Evolutionary conservation across 2,888 invertebrate species (phyloP).

Genomic region (Spatulosminthurus flaviceps): DNA sequence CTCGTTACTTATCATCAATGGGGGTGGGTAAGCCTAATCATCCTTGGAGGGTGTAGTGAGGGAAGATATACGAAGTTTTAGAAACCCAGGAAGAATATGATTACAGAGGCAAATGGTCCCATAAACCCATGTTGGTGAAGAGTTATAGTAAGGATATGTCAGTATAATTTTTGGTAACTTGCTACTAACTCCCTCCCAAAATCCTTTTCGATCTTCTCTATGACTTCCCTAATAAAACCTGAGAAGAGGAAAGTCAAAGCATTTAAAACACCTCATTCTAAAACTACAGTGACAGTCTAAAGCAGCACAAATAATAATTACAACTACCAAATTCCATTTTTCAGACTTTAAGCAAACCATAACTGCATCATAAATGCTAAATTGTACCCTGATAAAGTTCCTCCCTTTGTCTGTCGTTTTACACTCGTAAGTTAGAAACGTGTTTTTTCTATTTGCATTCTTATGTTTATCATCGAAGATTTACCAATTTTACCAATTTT

Average conservation of each 20-base stretch:
- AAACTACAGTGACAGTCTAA: too few species aligned
- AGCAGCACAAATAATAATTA: too few species aligned
- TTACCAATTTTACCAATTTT: too few species aligned
- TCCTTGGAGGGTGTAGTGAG: too few species aligned
- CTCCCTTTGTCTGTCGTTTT: too few species aligned
- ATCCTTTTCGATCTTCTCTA: background rate
- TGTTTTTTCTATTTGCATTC: too few species aligned
- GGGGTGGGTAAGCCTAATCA: background rate
- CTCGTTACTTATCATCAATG: background rate
- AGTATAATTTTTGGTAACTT: background rate
- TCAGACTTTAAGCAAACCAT: too few species aligned
- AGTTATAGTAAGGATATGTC: background rate
- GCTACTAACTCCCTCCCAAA: background rate
- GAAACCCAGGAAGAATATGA: background rate
- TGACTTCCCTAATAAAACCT: background rate
- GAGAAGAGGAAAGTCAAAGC: constrained; percentile 1
- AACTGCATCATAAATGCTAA: too few species aligned
- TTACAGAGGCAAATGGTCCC: background rate
- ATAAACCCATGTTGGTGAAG: background rate
- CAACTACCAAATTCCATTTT: too few species aligned
- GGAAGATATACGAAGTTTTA: background rate
- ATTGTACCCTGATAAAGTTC: too few species aligned
- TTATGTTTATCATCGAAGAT: too few species aligned
- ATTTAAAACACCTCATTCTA: background rate
- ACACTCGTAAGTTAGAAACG: too few species aligned